These are phyloP conservation scores for Mesorhabditis belari DNA, from an alignment of 2,888 invertebrate species.

Conservation along the genomic window DNA sequence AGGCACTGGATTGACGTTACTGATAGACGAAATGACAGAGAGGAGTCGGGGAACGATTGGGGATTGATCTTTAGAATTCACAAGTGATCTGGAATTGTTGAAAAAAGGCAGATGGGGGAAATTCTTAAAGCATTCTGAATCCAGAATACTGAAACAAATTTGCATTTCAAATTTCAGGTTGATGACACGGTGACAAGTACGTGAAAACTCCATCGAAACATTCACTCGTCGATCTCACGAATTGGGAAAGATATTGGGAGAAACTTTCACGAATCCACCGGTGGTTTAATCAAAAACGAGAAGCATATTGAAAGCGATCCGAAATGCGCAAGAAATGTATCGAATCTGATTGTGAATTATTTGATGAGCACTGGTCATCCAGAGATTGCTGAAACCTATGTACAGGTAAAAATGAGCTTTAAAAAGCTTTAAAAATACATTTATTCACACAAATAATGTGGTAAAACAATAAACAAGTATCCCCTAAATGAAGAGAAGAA, in stretches of 20 bases:
- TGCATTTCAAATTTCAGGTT: neutral
- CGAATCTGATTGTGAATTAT: constrained; percentile 16
- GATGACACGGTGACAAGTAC: constrained; percentile 58
- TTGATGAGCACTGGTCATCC: constrained; percentile 18
- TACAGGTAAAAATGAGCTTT: constrained; percentile 19
- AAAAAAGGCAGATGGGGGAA: too few species aligned
- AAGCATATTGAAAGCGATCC: constrained; percentile 28
- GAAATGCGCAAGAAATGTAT: neutral
- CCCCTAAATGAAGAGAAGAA: too few species aligned
- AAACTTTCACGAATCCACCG: constrained; percentile 19
- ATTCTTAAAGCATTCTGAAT: too few species aligned
- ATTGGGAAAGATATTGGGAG: constrained; percentile 88
- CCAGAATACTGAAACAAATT: too few species aligned
- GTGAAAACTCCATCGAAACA: constrained; percentile 63
- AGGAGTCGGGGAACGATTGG: too few species aligned
- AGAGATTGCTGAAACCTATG: constrained; percentile 25
- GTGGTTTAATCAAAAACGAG: constrained; percentile 23
- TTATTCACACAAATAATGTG: too few species aligned
- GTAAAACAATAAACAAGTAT: too few species aligned
- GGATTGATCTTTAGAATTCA: too few species aligned
- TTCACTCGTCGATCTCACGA: constrained; percentile 76
- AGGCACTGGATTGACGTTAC: too few species aligned
- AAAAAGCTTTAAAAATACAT: too few species aligned
- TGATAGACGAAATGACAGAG: too few species aligned
- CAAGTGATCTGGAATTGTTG: too few species aligned